Percentiles rank a stretch among this genome's conserved stretches.
Evolutionary conservation across 2,888 invertebrate genomes (phyloP).

Genomic region (Troides oblongomaculatus): DNA sequence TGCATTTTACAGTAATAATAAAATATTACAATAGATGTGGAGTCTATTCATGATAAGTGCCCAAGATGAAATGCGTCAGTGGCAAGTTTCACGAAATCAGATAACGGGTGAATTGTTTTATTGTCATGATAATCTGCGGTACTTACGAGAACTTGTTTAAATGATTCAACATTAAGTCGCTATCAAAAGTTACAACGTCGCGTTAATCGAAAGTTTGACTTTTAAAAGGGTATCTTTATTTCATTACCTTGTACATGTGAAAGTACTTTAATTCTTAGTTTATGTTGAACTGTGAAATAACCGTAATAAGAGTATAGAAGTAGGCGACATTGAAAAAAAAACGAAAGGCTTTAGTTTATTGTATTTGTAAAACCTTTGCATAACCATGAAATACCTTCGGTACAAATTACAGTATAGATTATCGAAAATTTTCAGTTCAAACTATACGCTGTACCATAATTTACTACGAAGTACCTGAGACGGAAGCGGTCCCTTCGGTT

Average conservation of each 20-base stretch:
- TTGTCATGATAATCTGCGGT: constrained; percentile 42
- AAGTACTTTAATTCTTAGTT: neutral
- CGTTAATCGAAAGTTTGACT: neutral
- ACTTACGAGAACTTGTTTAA: constrained; percentile 48
- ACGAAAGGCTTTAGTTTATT: neutral
- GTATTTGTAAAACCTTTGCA: neutral
- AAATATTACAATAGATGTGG: constrained; percentile 78
- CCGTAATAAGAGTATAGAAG: neutral
- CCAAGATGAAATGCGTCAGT: constrained; percentile 69
- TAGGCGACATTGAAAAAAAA: neutral
- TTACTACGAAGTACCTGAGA: too few relatives aligned
- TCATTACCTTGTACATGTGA: neutral
- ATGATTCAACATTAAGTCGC: constrained; percentile 31
- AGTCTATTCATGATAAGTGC: constrained; percentile 75
- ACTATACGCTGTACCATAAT: too few relatives aligned
- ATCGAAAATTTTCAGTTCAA: too few relatives aligned
- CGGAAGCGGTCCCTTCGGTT: too few relatives aligned
- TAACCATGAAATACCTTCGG: too few relatives aligned
- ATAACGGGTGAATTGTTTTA: constrained; percentile 61
- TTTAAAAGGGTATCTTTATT: neutral
- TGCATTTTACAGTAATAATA: constrained; percentile 76
- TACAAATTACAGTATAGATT: too few relatives aligned
- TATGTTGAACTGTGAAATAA: neutral
- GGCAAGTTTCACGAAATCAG: constrained; percentile 69
- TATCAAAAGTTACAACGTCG: constrained; percentile 6